Evolutionary conservation across 2,888 invertebrate genomes (phyloP).

Genomic region (Mechanitis messenoides): DNA sequence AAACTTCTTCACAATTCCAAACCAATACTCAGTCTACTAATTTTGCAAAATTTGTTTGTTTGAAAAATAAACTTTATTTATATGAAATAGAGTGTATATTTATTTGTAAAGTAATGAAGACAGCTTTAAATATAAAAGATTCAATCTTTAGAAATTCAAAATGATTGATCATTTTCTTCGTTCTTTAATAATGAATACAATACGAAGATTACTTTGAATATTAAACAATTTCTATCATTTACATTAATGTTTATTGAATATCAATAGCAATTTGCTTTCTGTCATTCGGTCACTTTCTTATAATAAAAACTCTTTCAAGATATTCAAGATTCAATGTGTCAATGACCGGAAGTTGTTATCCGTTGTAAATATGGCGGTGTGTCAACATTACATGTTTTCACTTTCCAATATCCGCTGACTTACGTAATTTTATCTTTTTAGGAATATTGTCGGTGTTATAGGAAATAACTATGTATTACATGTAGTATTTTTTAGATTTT

Average conservation of each 20-base stretch:
- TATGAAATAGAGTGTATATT: too few species aligned
- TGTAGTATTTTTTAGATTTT: background rate
- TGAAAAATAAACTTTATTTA: background rate
- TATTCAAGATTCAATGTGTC: constrained; percentile 18
- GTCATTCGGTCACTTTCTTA: background rate
- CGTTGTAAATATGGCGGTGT: constrained; percentile 20
- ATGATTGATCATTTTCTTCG: background rate
- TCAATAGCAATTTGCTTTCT: background rate
- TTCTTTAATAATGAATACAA: too few species aligned
- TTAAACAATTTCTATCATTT: background rate
- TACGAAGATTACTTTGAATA: background rate
- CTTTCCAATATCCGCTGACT: constrained; percentile 24
- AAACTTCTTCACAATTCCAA: too few species aligned
- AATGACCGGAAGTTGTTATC: constrained; percentile 26
- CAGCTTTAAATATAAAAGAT: background rate
- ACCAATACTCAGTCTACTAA: too few species aligned
- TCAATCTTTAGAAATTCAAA: background rate
- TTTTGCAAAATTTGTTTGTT: too few species aligned
- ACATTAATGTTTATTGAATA: background rate
- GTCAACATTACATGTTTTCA: constrained; percentile 26
- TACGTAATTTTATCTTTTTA: constrained; percentile 2
- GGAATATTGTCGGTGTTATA: background rate
- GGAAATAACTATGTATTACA: background rate
- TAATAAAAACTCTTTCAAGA: constrained; percentile 9
- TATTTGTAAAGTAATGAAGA: background rate